Conservation (phyloP, 1,140 invertebrate species). For the Radopholus similis region DNA sequence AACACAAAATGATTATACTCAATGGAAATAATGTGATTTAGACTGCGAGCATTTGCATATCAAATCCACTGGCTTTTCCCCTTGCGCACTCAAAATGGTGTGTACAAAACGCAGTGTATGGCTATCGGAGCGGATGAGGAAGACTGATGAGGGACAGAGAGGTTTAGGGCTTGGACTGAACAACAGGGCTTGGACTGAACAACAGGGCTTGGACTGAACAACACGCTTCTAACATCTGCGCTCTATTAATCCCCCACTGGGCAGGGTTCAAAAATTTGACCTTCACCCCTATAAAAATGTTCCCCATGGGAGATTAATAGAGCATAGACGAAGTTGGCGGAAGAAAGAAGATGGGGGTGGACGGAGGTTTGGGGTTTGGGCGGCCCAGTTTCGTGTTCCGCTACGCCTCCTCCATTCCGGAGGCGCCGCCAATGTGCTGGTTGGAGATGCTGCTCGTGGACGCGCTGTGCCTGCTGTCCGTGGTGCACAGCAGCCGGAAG, state of each 20-base stretch:
- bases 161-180: neutral
- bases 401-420: neutral
- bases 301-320: neutral
- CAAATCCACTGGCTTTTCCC: too few species aligned
- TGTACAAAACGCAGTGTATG: neutral
- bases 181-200: neutral
- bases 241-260: neutral
- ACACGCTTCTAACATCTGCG: neutral
- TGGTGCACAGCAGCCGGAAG: conserved; percentile 35
- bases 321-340: neutral
- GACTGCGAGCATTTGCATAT: too few species aligned
- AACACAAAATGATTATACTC: too few species aligned
- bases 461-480: neutral
- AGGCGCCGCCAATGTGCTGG: neutral
- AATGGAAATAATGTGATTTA: too few species aligned
- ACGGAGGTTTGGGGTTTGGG: too few species aligned
- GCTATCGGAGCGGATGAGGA: neutral
- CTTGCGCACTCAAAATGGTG: too few species aligned
- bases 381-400: too few species aligned
- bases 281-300: neutral
- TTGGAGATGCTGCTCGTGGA: neutral
- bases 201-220: neutral
- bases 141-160: neutral
- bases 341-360: neutral
- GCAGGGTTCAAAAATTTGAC: neutral